phyloP scores from a whole-genome alignment of 2,888 invertebrate species.

The Cactoblastis cactorum region DNA sequence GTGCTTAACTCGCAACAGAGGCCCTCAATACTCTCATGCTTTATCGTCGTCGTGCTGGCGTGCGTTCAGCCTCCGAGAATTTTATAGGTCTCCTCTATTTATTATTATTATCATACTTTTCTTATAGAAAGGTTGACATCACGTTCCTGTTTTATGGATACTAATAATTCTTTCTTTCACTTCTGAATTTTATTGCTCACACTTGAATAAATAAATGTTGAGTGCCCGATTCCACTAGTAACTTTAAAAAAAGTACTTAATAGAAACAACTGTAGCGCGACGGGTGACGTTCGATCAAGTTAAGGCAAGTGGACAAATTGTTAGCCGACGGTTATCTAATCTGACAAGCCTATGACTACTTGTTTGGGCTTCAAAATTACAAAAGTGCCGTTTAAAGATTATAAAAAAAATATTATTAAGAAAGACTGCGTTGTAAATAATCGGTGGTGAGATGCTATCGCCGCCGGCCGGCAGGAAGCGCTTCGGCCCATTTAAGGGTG shows the following conservation, averaged over 20 bases:
- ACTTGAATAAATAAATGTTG: conserved; percentile 37
- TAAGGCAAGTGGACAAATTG: conserved; percentile 47
- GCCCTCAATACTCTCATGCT: conserved; percentile 45
- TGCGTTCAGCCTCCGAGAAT: conserved; percentile 38
- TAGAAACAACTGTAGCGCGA: conserved; percentile 33
- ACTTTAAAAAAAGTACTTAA: conserved; percentile 20
- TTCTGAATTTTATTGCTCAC: conserved; percentile 48
- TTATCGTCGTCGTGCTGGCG: conserved; percentile 43
- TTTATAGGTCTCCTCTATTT: conserved; percentile 61
- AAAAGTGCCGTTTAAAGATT: conserved; percentile 59
- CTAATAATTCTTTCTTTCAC: conserved; percentile 59
- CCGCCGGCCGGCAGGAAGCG: conserved; percentile 68
- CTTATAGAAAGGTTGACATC: conserved; percentile 54
- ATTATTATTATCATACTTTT: conserved; percentile 49
- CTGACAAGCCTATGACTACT: conserved; percentile 58
- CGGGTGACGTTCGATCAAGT: conserved; percentile 30
- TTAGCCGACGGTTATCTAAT: conserved; percentile 52
- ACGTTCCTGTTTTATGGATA: conserved; percentile 51
- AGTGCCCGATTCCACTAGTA: conserved; percentile 24
- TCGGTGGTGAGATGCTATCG: conserved; percentile 70
- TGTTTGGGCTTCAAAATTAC: conserved; percentile 60
- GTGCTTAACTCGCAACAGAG: conserved; percentile 50
- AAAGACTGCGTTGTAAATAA: conserved; percentile 66
- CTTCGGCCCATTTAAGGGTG: conserved; percentile 78
- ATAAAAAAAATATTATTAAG: conserved; percentile 46